Percentiles rank a stretch among this genome's conserved stretches.
Evolutionary conservation across 2,797 vertebrate species (phyloP).

Genomic region (Trachops cirrhosus): DNA sequence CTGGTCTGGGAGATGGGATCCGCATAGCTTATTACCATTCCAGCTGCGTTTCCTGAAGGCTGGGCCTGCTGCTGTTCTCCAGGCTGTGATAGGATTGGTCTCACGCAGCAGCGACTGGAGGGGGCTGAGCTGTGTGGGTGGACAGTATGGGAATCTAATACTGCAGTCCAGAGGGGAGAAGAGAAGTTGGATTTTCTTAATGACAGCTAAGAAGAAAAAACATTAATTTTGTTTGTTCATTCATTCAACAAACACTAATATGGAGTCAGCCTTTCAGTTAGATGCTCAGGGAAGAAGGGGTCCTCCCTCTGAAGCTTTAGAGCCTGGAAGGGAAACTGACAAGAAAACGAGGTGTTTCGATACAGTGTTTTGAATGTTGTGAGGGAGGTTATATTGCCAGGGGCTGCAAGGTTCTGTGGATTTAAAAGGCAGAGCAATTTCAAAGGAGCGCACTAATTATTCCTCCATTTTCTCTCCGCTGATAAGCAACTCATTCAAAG

Average conservation of each 20-base stretch:
- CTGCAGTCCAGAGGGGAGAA: not conserved
- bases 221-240: not conserved
- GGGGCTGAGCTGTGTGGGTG: conserved; percentile 54
- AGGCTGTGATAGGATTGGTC: conserved; percentile 66
- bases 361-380: not conserved
- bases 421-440: conserved; percentile 37
- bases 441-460: conserved; percentile 35
- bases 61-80: conserved; percentile 68
- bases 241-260: not conserved
- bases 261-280: not conserved
- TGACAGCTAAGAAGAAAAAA: not conserved
- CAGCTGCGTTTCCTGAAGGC: conserved; percentile 42
- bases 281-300: not conserved
- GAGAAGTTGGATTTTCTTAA: not conserved
- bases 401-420: not conserved
- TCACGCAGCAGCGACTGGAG: conserved; percentile 29
- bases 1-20: conserved; percentile 52
- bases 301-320: not conserved
- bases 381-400: not conserved
- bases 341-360: not conserved
- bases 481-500: conserved; percentile 62
- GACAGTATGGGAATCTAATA: conserved; percentile 5
- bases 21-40: conserved; percentile 62
- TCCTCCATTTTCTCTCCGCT: conserved; percentile 50
- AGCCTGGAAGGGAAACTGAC: not conserved